Percentiles rank a stretch among this genome's conserved stretches.
phyloP scores from a whole-genome alignment of 2,888 invertebrate species.

The Agonopterix heracliana region DNA sequence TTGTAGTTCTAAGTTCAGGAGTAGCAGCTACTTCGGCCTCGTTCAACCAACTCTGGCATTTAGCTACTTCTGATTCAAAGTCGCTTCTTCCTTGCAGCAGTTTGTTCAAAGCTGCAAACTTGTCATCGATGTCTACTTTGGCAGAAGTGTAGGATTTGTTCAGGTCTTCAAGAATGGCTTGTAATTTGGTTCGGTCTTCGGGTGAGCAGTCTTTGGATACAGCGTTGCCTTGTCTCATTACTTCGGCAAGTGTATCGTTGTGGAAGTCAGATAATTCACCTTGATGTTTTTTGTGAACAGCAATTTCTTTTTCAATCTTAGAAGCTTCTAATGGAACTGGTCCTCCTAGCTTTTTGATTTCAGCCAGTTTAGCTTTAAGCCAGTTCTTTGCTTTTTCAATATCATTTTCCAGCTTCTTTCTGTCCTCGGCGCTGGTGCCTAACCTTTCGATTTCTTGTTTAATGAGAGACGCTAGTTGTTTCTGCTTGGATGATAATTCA shows the following conservation, averaged over 20 bases:
- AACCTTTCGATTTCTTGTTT: slow-evolving; percentile 85
- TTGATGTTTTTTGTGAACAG: slow-evolving; percentile 84
- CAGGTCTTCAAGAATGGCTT: slow-evolving; percentile 81
- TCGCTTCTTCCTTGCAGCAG: slow-evolving; percentile 85
- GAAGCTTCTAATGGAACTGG: slow-evolving; percentile 86
- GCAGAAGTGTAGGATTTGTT: slow-evolving; percentile 83
- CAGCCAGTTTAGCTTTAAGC: slow-evolving; percentile 85
- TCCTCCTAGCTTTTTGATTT: slow-evolving; percentile 84
- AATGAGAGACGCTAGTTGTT: slow-evolving; percentile 81
- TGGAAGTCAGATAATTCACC: slow-evolving; percentile 86
- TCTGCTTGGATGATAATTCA: slow-evolving; percentile 84
- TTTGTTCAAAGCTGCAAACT: slow-evolving; percentile 82
- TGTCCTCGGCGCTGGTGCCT: slow-evolving; percentile 81
- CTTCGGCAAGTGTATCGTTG: slow-evolving; percentile 83
- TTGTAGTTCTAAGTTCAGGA: slow-evolving; percentile 86
- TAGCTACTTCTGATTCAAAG: slow-evolving; percentile 88
- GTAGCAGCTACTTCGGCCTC: slow-evolving; percentile 92
- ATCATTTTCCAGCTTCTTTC: slow-evolving; percentile 85
- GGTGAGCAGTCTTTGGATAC: slow-evolving; percentile 89
- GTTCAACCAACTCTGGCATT: slow-evolving; percentile 91
- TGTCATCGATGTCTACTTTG: slow-evolving; percentile 83
- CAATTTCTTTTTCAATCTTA: slow-evolving; percentile 89
- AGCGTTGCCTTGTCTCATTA: slow-evolving; percentile 84
- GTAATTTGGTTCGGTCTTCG: slow-evolving; percentile 79
- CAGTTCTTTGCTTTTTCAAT: slow-evolving; percentile 87